Conservation (phyloP, 2,113 vertebrate genomes). For the Callionymus lyra region DNA sequence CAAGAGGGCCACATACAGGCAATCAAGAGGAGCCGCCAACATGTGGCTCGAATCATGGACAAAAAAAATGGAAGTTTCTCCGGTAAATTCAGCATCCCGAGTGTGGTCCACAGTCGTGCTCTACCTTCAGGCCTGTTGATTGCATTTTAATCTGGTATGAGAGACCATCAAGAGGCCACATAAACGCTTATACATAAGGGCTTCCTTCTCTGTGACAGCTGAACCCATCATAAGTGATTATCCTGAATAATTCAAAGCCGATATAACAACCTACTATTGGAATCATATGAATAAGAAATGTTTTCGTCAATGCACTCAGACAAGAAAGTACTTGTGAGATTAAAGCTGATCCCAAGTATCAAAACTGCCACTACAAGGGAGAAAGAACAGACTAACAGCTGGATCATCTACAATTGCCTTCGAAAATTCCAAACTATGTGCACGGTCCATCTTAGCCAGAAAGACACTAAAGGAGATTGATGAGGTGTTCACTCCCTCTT, state of each 20-base stretch:
- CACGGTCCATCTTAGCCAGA: slow-evolving; percentile 8
- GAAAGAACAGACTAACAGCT: slow-evolving; percentile 14
- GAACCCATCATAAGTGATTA: no score
- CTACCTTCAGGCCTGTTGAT: no score
- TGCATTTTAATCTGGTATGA: no score
- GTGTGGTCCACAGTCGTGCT: not conserved
- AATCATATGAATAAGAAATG: no score
- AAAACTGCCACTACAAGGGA: not conserved
- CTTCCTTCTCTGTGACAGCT: no score
- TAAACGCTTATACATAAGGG: no score
- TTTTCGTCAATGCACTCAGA: no score
- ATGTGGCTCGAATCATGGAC: slow-evolving; percentile 30
- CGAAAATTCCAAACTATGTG: slow-evolving; percentile 1
- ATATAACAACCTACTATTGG: no score
- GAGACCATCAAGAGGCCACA: no score
- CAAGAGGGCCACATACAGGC: slow-evolving; percentile 2
- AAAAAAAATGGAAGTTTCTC: slow-evolving; percentile 14
- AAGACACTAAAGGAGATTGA: slow-evolving; percentile 24
- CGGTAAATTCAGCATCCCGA: slow-evolving; percentile 2
- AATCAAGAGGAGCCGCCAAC: slow-evolving; percentile 17
- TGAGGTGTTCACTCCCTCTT: slow-evolving; percentile 32
- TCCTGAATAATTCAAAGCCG: no score
- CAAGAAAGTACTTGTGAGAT: not conserved
- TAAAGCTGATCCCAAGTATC: slow-evolving; percentile 3
- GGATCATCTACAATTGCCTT: slow-evolving; percentile 26